Base-by-base conservation (phyloP, 2,113 vertebrate species). In the Thunnus thynnus region DNA sequence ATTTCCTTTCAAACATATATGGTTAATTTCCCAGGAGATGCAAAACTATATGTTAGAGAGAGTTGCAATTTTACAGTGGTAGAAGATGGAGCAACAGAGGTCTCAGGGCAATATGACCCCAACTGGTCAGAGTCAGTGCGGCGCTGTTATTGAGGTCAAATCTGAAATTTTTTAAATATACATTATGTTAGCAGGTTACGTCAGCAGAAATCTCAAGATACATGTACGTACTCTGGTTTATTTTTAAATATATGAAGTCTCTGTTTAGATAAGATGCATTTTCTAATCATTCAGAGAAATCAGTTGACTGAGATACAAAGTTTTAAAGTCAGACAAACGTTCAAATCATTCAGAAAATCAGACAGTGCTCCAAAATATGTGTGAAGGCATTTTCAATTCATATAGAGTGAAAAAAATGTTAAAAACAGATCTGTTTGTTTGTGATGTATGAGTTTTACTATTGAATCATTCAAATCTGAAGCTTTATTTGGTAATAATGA, bases 1-100 rank as follows among this genome's bases (percentile, higher is more conserved):
- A 12, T 83, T 89, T 64, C 56, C 13, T 60, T 36, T 63, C 18
- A 63, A 85, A 80, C 57, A 56, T 4, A 13, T 3, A 2, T 4
- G 74, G 50, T 58, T 81, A 76, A 80, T 88, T 89, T 89, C 85
- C 76, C 80, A 0, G 4, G 83, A 85, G 82, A 79, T 76, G 25
- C 41, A 11, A 46, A 77, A 82, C 56, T 58, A 46, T 60, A 36
- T 32, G 52, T 54, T 56, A 25, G 5, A 22, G 20, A 47, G 76
- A 48, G 67, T 5, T 56, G 44, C 52, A 69, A 36, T 81, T 83
- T 85, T 27, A 13, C 46, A 61, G 46, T 60, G 67, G 66, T 62
- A 22, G 60, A 55, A 56, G 56, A 77, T 13, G 27, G 32, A 66
- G 47, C 51, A 22, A 75, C 76, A 3, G 20, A 68, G 20, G 20